Evolutionary conservation across 2,888 invertebrate genomes (phyloP).

Genomic region (Parnassius glacialis): DNA sequence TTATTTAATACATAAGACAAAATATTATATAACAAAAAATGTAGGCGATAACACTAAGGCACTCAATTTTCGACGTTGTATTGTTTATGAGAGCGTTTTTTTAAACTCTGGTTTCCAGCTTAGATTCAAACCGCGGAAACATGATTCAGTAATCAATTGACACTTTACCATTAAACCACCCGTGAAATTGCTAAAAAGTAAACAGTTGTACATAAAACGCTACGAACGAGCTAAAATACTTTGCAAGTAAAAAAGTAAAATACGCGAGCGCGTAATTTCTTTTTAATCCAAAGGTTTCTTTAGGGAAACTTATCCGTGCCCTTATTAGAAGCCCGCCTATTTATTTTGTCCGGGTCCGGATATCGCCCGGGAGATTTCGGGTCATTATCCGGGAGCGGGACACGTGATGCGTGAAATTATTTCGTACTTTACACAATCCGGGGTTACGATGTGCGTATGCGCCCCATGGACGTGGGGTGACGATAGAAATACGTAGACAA

Average conservation of each 20-base stretch:
- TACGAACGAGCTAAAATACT: not conserved
- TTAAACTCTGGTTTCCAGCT: too few species aligned
- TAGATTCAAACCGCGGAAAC: too few species aligned
- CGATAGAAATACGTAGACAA: constrained; percentile 45
- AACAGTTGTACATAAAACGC: not conserved
- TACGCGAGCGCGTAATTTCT: constrained; percentile 38
- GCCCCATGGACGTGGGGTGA: constrained; percentile 46
- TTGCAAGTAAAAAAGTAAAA: constrained; percentile 20
- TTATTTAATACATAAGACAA: too few species aligned
- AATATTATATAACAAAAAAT: too few species aligned
- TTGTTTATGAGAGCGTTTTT: too few species aligned
- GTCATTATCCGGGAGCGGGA: constrained; percentile 72
- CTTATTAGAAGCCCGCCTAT: constrained; percentile 59
- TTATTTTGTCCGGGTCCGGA: constrained; percentile 64
- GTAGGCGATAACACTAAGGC: too few species aligned
- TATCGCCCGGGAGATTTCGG: constrained; percentile 54
- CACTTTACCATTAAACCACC: too few species aligned
- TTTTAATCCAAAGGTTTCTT: constrained; percentile 46
- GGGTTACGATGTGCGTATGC: constrained; percentile 65
- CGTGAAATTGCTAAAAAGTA: too few species aligned
- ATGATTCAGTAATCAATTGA: too few species aligned
- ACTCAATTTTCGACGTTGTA: too few species aligned
- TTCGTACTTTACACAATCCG: constrained; percentile 78
- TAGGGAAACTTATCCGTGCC: constrained; percentile 49
- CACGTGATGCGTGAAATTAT: constrained; percentile 81